Evolutionary conservation across 2,888 invertebrate genomes (phyloP).

Genomic region (Deilephila porcellus): DNA sequence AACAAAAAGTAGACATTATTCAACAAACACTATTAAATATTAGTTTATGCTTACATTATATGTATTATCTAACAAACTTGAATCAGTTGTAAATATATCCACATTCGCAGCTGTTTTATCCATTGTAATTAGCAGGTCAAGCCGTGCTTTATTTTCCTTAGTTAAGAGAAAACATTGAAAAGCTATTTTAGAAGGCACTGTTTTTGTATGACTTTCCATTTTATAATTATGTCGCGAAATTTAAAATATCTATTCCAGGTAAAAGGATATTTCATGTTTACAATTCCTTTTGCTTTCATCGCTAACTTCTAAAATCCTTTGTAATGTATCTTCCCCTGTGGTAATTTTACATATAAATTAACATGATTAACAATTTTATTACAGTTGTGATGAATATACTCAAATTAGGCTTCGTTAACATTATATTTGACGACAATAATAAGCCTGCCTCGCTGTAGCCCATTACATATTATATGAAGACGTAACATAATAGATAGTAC

Average conservation of each 20-base stretch:
- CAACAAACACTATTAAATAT: neutral
- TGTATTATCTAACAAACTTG: neutral
- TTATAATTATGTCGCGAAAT: neutral
- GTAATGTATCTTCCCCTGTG: too few relatives aligned
- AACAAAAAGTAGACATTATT: neutral
- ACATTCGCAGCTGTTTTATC: neutral
- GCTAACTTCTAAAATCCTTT: too few relatives aligned
- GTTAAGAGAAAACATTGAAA: neutral
- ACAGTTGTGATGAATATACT: too few relatives aligned
- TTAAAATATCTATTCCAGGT: too few relatives aligned
- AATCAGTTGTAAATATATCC: neutral
- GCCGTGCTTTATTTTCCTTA: neutral
- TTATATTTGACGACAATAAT: too few relatives aligned
- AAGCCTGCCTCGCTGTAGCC: too few relatives aligned
- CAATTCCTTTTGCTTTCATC: too few relatives aligned
- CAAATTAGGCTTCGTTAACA: too few relatives aligned
- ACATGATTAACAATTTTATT: too few relatives aligned
- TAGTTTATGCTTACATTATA: neutral
- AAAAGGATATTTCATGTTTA: too few relatives aligned
- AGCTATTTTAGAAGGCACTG: neutral
- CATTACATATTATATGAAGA: neutral
- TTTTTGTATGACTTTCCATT: neutral
- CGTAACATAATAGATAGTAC: neutral
- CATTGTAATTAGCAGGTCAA: neutral
- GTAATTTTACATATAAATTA: too few relatives aligned